These are phyloP conservation scores for Vireo altiloquus DNA, from an alignment of 2,113 vertebrate species.

Conservation along the genomic window DNA sequence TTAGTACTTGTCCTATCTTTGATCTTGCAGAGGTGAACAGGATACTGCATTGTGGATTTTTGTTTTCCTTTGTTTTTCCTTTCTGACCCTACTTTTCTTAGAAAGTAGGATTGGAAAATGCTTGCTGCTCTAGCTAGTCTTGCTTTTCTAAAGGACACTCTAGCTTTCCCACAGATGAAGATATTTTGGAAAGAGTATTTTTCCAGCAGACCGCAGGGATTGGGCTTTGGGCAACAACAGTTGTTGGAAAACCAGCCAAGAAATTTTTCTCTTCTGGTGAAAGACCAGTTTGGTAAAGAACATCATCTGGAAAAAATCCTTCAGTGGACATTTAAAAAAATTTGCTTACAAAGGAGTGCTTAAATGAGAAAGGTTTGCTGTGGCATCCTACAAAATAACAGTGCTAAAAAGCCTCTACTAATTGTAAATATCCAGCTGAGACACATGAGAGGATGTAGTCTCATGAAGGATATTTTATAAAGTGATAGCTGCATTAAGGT, in stretches of 20 bases:
- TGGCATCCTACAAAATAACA: not conserved
- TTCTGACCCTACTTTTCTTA: not conserved
- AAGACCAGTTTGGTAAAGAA: not conserved
- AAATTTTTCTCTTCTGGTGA: not conserved
- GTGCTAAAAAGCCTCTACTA: not conserved
- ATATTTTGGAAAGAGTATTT: not conserved
- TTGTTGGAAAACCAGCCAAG: not conserved
- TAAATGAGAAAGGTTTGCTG: not conserved
- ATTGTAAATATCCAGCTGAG: not conserved
- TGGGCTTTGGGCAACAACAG: not conserved
- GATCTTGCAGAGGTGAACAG: not conserved
- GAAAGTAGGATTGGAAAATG: not conserved
- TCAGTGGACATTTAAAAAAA: not conserved
- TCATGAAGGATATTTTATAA: not conserved
- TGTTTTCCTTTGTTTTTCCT: not conserved
- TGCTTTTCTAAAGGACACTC: not conserved
- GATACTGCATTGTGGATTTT: not conserved
- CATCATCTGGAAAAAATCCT: not conserved
- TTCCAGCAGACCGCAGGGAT: not conserved
- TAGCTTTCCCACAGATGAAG: not conserved
- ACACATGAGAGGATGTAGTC: not conserved
- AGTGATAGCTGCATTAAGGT: not conserved
- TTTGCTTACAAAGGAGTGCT: not conserved
- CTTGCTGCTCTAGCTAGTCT: not conserved
- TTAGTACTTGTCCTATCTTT: not conserved